Evolutionary conservation across 2,888 invertebrate genomes (phyloP).

Genomic region (Cheilosia grossa): DNA sequence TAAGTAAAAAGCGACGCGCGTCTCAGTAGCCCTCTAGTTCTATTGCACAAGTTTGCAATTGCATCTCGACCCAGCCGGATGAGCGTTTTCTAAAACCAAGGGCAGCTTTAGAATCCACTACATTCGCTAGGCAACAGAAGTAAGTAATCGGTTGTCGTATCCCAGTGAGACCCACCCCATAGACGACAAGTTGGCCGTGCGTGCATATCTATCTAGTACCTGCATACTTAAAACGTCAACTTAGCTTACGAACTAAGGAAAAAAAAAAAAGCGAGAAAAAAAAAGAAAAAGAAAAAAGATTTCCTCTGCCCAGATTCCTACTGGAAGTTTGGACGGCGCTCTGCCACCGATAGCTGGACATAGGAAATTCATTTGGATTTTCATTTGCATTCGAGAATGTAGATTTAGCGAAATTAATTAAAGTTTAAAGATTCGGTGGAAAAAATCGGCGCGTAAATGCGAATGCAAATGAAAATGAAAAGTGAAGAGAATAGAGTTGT

Average conservation of each 20-base stretch:
- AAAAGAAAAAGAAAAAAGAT: slow-evolving; percentile 19
- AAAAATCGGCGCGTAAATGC: slow-evolving; percentile 73
- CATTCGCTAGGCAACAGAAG: slow-evolving; percentile 32
- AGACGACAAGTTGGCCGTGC: slow-evolving; percentile 42
- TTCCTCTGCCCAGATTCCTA: slow-evolving; percentile 21
- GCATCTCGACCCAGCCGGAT: slow-evolving; percentile 10
- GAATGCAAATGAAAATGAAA: slow-evolving; percentile 72
- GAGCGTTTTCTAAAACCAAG: slow-evolving; percentile 4
- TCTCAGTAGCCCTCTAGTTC: slow-evolving; percentile 25
- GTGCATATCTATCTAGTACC: slow-evolving; percentile 52
- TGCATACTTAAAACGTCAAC: slow-evolving; percentile 52
- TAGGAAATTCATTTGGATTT: slow-evolving; percentile 33
- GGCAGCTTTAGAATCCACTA: slow-evolving; percentile 27
- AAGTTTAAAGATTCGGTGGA: slow-evolving; percentile 17
- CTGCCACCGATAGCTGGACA: slow-evolving; percentile 24
- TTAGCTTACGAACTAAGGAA: slow-evolving; percentile 50
- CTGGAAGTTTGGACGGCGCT: slow-evolving; percentile 15
- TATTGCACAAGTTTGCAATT: not conserved
- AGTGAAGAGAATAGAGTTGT: slow-evolving; percentile 72
- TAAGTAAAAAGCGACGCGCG: slow-evolving; percentile 31
- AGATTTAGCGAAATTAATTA: slow-evolving; percentile 18
- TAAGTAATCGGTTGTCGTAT: not conserved
- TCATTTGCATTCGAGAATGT: slow-evolving; percentile 26
- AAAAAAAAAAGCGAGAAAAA: slow-evolving; percentile 22
- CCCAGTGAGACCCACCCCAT: slow-evolving; percentile 61